Evolutionary conservation across 2,113 vertebrate species (phyloP), one percentile per base, ranked within the genome.

Genomic region (Sakesphorus luctuosus): DNA sequence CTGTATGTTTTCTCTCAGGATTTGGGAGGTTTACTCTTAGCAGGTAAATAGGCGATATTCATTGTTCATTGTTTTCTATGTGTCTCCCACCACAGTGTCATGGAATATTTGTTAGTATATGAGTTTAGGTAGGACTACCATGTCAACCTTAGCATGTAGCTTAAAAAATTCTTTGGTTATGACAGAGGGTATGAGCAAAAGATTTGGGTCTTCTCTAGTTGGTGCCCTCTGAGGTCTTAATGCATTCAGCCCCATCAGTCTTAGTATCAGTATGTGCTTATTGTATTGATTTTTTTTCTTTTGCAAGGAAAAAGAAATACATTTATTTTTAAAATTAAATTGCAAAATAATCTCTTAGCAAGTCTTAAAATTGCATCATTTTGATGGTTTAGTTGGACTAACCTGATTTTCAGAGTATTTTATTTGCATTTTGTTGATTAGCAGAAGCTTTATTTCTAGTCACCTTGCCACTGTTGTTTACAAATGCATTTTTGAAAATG

Each of bases 401-500:
- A 78, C 58, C 9, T 49, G 46, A 71, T 25, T 95, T 94, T 76
- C 50, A 25, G 59, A 76, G 33, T 80, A 61, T 90, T 94, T 95
- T 91, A 47, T 84, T 83, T 89, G 50, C 26, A 2, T 83, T 90
- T 59, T 52, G 87, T 77, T 93, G 79, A 93, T 95, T 92, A 89
- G 89, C 50, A 71, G 84, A 94, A 84, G 56, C 91, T 94, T 89
- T 87, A 66, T 94, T 95, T 96, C 86, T 92, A 63, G 81, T 94
- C 92, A 94, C 95, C 88, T 96, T 97, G 93, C 52, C 72, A 50
- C 20, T 76, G 52, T 75, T 89, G 80, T 93, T 94, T 94, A 83
- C 82, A 95, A 96, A 95, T 94, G 80, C 83, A 71, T 59, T 97
- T 90, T 90, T 86, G 94, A 97, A 93, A 96, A 95, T 96, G 35